These are phyloP conservation scores for Mimas tiliae DNA, from an alignment of 2,888 invertebrate species.

Conservation along the genomic window DNA sequence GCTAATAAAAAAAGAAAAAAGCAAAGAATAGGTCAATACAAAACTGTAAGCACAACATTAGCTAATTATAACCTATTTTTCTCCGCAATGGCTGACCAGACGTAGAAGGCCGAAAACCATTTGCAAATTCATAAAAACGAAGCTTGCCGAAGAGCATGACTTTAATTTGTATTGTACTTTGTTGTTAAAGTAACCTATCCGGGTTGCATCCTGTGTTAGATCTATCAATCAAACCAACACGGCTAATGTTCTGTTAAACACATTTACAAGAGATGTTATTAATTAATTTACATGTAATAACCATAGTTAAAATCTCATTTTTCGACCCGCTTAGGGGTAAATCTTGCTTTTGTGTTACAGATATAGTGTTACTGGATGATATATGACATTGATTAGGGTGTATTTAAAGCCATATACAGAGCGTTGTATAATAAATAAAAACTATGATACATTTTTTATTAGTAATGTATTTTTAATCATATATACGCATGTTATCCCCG, in stretches of 20 bases:
- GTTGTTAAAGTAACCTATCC: neutral
- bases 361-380: constrained; percentile 44
- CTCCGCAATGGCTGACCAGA: no score
- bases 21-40: no score
- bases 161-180: no score
- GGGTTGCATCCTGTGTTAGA: constrained; percentile 9
- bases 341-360: constrained; percentile 46
- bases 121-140: no score
- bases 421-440: neutral
- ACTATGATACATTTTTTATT: no score
- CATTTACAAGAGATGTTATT: constrained; percentile 60
- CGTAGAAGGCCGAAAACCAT: no score
- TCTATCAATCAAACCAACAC: constrained; percentile 27
- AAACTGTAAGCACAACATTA: no score
- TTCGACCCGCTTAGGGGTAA: constrained; percentile 53
- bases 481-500: no score
- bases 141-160: no score
- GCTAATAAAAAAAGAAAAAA: no score
- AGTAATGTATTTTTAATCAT: no score
- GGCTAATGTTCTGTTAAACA: constrained; percentile 41
- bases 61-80: no score
- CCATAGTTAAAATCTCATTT: constrained; percentile 79
- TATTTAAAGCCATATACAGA: neutral
- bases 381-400: neutral
- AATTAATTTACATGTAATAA: constrained; percentile 80